Percentiles rank a stretch among this genome's conserved stretches.
Conservation (phyloP, 2,888 invertebrate genomes). For the Hirtodrosophila alboralis region DNA sequence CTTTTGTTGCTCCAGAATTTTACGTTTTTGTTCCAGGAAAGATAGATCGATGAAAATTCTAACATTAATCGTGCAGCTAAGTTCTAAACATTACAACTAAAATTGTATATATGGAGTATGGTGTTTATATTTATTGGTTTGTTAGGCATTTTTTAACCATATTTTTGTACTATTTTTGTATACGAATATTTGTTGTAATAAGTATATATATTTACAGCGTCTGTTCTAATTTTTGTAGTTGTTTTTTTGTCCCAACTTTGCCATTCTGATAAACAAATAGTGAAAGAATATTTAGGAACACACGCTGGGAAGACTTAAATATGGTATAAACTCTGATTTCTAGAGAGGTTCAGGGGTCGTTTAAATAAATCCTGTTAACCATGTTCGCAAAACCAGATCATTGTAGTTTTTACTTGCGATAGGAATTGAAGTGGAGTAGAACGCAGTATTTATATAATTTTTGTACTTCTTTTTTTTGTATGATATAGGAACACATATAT, state of each 20-base stretch:
- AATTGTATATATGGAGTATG: conserved; percentile 34
- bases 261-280: conserved; percentile 29
- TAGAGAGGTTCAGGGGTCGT: conserved; percentile 22
- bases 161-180: conserved; percentile 18
- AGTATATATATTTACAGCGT: conserved; percentile 49
- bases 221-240: conserved; percentile 44
- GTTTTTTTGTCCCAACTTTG: conserved; percentile 41
- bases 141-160: conserved; percentile 40
- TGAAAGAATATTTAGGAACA: conserved; percentile 18
- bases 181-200: conserved; percentile 17
- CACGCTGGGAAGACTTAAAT: conserved; percentile 49
- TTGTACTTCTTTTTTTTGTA: neutral
- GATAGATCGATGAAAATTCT: conserved; percentile 93
- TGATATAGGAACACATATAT: conserved; percentile 12
- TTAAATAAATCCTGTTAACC: neutral
- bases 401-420: conserved; percentile 33
- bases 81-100: conserved; percentile 72
- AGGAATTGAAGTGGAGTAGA: conserved; percentile 6
- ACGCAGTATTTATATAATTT: conserved; percentile 1
- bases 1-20: conserved; percentile 87
- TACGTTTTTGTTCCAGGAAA: conserved; percentile 90
- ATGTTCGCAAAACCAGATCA: conserved; percentile 32
- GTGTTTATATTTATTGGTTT: conserved; percentile 31
- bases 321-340: conserved; percentile 31
- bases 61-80: conserved; percentile 84